Conservation (phyloP, 2,888 invertebrate genomes). For the Thereva nobilitata region DNA sequence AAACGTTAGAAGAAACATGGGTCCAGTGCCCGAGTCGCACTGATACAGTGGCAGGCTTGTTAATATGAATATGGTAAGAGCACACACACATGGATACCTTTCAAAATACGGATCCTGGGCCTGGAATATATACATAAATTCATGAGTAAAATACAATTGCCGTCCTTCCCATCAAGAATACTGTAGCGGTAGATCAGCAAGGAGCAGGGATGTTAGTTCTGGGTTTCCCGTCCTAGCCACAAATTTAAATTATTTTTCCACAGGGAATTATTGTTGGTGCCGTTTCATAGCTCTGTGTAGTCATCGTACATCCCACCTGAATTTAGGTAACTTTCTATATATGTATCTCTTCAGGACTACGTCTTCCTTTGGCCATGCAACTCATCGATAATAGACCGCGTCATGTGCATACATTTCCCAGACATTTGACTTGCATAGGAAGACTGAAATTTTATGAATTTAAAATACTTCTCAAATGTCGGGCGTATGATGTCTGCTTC, state of each 20-base stretch:
- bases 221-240: background rate
- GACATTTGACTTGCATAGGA: conserved; percentile 7
- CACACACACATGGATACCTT: too few species aligned
- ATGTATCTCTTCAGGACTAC: background rate
- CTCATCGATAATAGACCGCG: conserved; percentile 1
- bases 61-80: too few species aligned
- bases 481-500: background rate
- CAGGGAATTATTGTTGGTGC: background rate
- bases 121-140: background rate
- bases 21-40: too few species aligned
- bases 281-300: too few species aligned
- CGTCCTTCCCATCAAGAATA: background rate
- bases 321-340: too few species aligned
- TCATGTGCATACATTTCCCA: conserved; percentile 1
- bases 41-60: too few species aligned
- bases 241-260: conserved; percentile 7
- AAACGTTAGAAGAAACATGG: too few species aligned
- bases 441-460: conserved; percentile 5
- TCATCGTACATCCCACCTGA: too few species aligned
- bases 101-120: background rate
- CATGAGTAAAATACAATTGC: background rate
- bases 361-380: background rate
- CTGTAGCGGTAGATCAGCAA: background rate
- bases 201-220: background rate
- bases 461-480: conserved; percentile 6